Base-by-base conservation (phyloP, 2,797 vertebrate genomes). In the Lithobates sylvaticus region DNA sequence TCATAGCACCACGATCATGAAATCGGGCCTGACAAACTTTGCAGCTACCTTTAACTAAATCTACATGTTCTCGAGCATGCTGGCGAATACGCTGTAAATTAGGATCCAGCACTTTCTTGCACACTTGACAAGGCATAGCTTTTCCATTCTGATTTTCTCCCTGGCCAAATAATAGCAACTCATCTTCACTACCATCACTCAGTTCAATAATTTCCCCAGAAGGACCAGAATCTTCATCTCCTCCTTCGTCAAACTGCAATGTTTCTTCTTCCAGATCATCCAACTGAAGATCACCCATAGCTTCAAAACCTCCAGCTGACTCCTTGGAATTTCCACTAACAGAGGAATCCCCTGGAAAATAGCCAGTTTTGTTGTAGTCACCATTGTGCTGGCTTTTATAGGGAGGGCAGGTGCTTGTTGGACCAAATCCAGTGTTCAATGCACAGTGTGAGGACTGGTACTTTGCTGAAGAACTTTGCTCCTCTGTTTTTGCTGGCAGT, bases 21-120 rank as follows among this genome's bases (percentile, higher is more conserved):
- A 98, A 97, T 15, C 96, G 95, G 1, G 95, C 94, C 6, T 97
- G 97, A 0, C 98, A 99, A 67, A 98, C 94, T 23, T 95, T 93
- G 92, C 98, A 99, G 87, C 94, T 94, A 5, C 97, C 97, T 0
- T 94, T 94, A 78, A 97, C 96, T 76, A 94, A 88, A 5, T 97
- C 96, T 0, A 99, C 94, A 4, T 99, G 98, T 29, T 95, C 95
- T 81, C 97, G 94, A 0, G 96, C 96, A 0, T 99, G 98, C 76
- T 96, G 92, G 34, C 95, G 94, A 89, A 99, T 94, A 87, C 96
- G 90, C 0, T 93, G 93, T 0, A 97, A 93, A 89, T 99, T 97
- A 1, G 96, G 94, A 0, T 95, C 95, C 61, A 99, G 93, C 1
- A 95, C 90, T 82, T 90, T 95, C 16, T 95, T 93, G 87, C 98